phyloP scores from a whole-genome alignment of 2,888 invertebrate genomes.

The Eupithecia tripunctaria region DNA sequence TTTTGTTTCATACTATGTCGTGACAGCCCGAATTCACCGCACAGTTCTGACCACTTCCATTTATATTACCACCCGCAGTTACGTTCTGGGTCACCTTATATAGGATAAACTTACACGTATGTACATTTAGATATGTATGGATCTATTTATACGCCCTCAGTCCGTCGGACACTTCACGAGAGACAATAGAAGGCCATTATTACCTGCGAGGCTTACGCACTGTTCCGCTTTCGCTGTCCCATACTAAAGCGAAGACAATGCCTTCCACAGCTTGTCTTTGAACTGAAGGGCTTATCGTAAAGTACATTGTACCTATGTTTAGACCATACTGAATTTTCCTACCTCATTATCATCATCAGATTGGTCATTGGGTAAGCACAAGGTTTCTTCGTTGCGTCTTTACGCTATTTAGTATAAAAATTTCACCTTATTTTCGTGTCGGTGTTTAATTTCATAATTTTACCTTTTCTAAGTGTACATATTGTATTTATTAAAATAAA shows the following conservation, averaged over 20 bases:
- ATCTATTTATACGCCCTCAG: not conserved
- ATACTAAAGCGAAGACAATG: not conserved
- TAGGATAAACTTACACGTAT: not conserved
- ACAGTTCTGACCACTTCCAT: not conserved
- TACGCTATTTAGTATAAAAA: no score
- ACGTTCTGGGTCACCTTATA: not conserved
- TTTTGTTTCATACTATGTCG: no score
- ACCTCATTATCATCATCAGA: not conserved
- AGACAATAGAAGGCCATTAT: not conserved
- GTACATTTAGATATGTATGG: not conserved
- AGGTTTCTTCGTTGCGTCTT: no score
- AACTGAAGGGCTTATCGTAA: not conserved
- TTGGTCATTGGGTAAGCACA: no score
- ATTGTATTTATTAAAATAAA: no score
- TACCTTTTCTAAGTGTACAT: no score
- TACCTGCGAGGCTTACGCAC: conserved; percentile 7
- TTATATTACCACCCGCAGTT: not conserved
- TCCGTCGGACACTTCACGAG: not conserved
- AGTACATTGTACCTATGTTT: not conserved
- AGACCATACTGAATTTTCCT: not conserved
- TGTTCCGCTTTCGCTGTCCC: not conserved
- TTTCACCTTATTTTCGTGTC: no score
- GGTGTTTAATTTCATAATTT: no score
- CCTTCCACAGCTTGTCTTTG: not conserved
- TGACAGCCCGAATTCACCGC: no score